Percentiles rank a stretch among this genome's conserved stretches.
phyloP scores from a whole-genome alignment of 2,113 vertebrate genomes.

The Mesembrinibis cayennensis region DNA sequence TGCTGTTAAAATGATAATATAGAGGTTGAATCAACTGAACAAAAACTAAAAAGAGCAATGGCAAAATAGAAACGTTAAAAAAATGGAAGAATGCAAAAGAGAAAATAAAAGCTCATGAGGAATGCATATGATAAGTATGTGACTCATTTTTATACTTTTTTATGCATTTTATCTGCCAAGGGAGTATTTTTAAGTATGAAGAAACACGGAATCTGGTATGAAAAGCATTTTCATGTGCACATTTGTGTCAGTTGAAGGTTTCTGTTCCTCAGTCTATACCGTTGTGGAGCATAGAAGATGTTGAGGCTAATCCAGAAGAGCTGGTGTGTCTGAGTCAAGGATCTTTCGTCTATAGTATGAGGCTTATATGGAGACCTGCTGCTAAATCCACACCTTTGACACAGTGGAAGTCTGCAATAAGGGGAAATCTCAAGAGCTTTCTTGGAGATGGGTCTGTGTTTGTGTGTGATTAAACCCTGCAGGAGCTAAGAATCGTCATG shows the following conservation, averaged over 20 bases:
- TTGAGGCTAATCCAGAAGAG: not conserved
- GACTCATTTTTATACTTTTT: not conserved
- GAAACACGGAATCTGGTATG: not conserved
- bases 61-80: not conserved
- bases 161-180: not conserved
- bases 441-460: not conserved
- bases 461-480: not conserved
- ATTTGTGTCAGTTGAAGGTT: not conserved
- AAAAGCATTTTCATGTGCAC: not conserved
- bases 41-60: not conserved
- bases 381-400: not conserved
- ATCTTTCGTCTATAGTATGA: accelerated
- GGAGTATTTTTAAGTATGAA: not conserved
- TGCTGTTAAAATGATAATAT: not conserved
- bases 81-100: not conserved
- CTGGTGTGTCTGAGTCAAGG: not conserved
- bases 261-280: not conserved
- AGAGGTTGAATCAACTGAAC: not conserved
- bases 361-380: not conserved
- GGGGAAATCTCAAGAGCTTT: not conserved
- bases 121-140: not conserved
- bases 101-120: not conserved
- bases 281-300: not conserved
- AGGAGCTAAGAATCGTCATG: not conserved
- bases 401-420: not conserved